Evolutionary conservation across 2,113 vertebrate species (phyloP).

Genomic region (Brachypodius melanocephalos): DNA sequence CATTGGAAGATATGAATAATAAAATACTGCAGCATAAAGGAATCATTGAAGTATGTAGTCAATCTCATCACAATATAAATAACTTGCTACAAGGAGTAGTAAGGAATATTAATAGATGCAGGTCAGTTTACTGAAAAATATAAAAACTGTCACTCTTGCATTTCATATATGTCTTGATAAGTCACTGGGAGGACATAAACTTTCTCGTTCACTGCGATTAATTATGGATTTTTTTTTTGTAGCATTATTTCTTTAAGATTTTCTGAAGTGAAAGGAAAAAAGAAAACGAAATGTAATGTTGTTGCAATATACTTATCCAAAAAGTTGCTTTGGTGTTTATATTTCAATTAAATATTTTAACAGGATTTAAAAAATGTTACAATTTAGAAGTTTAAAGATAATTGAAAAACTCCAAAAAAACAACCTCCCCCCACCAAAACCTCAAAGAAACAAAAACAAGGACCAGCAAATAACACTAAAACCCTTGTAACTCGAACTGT

Average conservation of each 20-base stretch:
- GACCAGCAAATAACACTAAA: neutral
- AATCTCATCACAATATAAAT: neutral
- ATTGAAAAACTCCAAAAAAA: neutral
- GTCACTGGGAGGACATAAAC: neutral
- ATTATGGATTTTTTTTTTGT: neutral
- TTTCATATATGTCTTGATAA: neutral
- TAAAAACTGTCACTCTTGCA: neutral
- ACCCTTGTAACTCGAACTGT: neutral
- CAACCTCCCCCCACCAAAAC: rapidly evolving
- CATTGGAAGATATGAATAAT: neutral
- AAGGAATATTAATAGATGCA: neutral
- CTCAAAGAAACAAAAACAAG: rapidly evolving
- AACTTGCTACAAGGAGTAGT: neutral
- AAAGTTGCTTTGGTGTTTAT: neutral
- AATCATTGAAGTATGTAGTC: neutral
- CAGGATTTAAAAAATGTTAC: neutral
- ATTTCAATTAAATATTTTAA: neutral
- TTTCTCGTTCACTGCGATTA: neutral
- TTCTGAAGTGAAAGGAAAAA: neutral
- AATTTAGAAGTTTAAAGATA: neutral
- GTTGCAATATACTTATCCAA: neutral
- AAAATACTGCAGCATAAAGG: neutral
- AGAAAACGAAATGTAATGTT: neutral
- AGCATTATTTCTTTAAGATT: neutral
- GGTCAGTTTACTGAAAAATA: neutral